Evolutionary conservation across 2,113 vertebrate species (phyloP).

Genomic region (Engystomops pustulosus): DNA sequence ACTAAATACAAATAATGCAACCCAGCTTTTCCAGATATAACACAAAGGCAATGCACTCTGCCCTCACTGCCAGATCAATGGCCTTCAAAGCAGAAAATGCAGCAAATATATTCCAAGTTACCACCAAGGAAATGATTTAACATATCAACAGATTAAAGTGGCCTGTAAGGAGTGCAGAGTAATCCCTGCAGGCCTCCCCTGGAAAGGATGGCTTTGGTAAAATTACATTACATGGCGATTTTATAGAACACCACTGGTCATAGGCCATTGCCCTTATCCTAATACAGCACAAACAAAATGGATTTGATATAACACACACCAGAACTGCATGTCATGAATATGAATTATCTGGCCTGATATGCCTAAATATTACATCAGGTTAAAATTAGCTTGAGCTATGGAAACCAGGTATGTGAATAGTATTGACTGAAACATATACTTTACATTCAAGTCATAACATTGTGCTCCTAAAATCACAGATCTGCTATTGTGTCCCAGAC

Average conservation of each 20-base stretch:
- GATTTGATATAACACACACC: not conserved
- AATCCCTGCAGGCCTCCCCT: conserved; percentile 4
- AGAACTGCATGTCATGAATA: not conserved
- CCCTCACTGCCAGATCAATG: not conserved
- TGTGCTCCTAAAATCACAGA: not conserved
- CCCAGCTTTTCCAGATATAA: conserved; percentile 5
- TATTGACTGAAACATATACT: not conserved
- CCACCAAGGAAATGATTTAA: not conserved
- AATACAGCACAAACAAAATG: not conserved
- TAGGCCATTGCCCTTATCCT: not conserved
- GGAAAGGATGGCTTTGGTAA: not conserved
- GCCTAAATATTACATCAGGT: not conserved
- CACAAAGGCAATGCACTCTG: conserved; percentile 6
- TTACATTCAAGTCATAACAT: not conserved
- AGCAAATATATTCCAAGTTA: not conserved
- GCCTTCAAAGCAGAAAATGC: not conserved
- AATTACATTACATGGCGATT: conserved; percentile 2
- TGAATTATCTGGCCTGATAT: not conserved
- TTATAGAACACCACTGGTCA: not conserved
- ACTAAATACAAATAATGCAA: conserved; percentile 41
- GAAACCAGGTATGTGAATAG: too few relatives aligned
- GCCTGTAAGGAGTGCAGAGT: not conserved
- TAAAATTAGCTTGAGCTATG: not conserved
- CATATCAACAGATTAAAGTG: conserved; percentile 22
- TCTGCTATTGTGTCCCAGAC: not conserved